These are phyloP conservation scores for Kradibia gibbosae DNA, from an alignment of 1,140 invertebrate species.

Conservation along the genomic window DNA sequence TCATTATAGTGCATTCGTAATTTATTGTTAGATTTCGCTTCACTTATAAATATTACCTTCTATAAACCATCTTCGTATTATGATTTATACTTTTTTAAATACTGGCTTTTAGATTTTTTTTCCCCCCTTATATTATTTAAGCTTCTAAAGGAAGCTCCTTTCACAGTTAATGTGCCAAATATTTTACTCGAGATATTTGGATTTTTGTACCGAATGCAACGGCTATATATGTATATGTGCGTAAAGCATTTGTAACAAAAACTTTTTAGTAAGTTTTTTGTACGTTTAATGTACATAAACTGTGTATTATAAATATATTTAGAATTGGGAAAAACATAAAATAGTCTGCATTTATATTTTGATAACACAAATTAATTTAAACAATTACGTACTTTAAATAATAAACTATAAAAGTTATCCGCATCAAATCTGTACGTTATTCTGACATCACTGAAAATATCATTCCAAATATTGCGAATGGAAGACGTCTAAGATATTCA, in stretches of 20 bases:
- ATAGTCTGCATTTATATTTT: too few species aligned
- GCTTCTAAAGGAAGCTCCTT: constrained; percentile 14
- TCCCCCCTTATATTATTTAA: constrained; percentile 13
- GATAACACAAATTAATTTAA: too few species aligned
- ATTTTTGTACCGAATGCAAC: constrained; percentile 37
- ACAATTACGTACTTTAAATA: too few species aligned
- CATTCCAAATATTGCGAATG: too few species aligned
- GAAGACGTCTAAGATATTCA: too few species aligned
- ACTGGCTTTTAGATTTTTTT: neutral
- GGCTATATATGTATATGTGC: constrained; percentile 13
- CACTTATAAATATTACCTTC: constrained; percentile 22
- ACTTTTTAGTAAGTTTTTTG: neutral
- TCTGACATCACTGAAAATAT: too few species aligned
- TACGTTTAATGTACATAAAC: too few species aligned
- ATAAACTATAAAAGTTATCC: too few species aligned
- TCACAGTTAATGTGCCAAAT: constrained; percentile 2
- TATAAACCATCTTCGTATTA: neutral
- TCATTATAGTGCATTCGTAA: neutral
- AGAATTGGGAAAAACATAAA: too few species aligned
- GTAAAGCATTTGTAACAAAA: neutral
- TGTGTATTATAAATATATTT: too few species aligned
- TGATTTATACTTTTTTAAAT: constrained; percentile 20
- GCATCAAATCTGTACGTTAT: too few species aligned
- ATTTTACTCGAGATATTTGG: constrained; percentile 14
- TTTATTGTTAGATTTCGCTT: constrained; percentile 26